phyloP scores from a whole-genome alignment of 2,113 vertebrate genomes.

The Cacatua alba region DNA sequence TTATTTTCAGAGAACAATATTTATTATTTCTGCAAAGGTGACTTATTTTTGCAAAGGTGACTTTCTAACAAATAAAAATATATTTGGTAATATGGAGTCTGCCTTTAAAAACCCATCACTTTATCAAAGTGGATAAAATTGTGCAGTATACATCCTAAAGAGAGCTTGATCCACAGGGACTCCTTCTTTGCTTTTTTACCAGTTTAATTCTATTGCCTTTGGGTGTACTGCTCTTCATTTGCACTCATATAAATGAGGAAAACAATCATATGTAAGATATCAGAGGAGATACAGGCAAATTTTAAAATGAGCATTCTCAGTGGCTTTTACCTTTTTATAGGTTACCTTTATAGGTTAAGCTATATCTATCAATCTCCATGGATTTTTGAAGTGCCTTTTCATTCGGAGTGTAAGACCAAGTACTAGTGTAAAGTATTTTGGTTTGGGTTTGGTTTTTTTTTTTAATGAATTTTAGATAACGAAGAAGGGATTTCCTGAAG shows the following conservation, averaged over 20 bases:
- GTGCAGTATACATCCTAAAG: neutral
- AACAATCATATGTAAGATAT: slow-evolving; percentile 13
- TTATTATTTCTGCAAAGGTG: neutral
- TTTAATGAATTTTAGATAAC: slow-evolving; percentile 35
- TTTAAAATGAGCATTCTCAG: slow-evolving; percentile 38
- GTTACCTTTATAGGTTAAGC: neutral
- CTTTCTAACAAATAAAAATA: neutral
- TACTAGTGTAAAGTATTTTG: slow-evolving; percentile 12
- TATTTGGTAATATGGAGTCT: neutral
- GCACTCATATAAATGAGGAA: slow-evolving; percentile 1
- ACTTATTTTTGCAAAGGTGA: neutral
- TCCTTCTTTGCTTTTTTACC: neutral
- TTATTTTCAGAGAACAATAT: neutral
- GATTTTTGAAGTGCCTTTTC: slow-evolving; percentile 15
- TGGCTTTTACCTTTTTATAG: slow-evolving; percentile 24
- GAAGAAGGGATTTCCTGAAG: slow-evolving; percentile 51
- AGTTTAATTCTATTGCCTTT: neutral
- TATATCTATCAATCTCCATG: slow-evolving; percentile 45
- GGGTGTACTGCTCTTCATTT: neutral
- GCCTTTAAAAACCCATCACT: neutral
- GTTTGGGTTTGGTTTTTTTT: neutral
- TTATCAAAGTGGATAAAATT: neutral
- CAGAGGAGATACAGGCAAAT: slow-evolving; percentile 7
- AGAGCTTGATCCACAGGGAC: neutral
- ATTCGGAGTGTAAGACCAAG: slow-evolving; percentile 33